Evolutionary conservation across 2,113 vertebrate genomes (phyloP).

Genomic region (Taurulus bubalis): DNA sequence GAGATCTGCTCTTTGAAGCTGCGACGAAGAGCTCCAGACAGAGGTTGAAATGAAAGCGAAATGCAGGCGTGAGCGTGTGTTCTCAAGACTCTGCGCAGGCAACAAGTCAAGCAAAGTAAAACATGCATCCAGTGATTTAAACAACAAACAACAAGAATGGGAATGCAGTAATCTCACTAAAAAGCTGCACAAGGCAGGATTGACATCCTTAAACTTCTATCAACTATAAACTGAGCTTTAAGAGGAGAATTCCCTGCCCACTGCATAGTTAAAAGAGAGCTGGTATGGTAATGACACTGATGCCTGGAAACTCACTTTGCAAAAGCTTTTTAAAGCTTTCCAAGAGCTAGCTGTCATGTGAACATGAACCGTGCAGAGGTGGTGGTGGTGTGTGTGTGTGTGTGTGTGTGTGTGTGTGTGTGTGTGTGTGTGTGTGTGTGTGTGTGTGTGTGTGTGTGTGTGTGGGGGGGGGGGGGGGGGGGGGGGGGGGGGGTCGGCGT

Average conservation of each 20-base stretch:
- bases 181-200: neutral
- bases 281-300: constrained; percentile 29
- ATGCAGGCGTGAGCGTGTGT: neutral
- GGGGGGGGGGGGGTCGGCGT: constrained; percentile 29
- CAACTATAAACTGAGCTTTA: constrained; percentile 5
- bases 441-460: too few relatives aligned
- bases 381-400: too few relatives aligned
- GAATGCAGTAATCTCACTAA: neutral
- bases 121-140: constrained; percentile 11
- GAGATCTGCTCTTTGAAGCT: constrained; percentile 49
- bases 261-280: constrained; percentile 4
- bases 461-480: neutral
- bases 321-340: constrained; percentile 74
- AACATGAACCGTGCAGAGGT: constrained; percentile 47
- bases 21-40: constrained; percentile 12
- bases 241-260: constrained; percentile 11
- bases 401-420: too few relatives aligned
- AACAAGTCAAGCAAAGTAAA: neutral
- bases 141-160: neutral
- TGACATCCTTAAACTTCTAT: neutral
- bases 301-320: constrained; percentile 52
- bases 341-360: constrained; percentile 56
- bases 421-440: too few relatives aligned
- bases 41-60: constrained; percentile 21
- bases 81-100: neutral